Conservation (phyloP, 2,797 vertebrate species). For the Ctenochaetus hawaiiensis region DNA sequence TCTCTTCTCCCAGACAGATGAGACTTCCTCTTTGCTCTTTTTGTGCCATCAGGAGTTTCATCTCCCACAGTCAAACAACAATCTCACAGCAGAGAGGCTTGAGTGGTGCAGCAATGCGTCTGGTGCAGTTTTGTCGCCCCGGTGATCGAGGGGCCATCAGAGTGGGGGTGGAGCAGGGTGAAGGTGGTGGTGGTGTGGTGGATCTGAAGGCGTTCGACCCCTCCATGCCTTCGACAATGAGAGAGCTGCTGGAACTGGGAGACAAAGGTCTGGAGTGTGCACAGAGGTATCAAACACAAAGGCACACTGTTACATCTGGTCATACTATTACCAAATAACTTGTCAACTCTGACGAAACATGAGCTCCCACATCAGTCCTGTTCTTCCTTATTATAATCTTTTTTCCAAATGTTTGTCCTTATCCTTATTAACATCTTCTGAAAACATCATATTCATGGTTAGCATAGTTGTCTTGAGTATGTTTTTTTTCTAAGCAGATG, state of each 20-base stretch:
- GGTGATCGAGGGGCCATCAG: conserved; percentile 69
- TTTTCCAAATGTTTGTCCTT: not conserved
- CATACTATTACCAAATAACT: too few species aligned
- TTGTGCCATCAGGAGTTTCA: conserved; percentile 59
- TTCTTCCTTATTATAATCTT: not conserved
- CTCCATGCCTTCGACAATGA: conserved; percentile 88
- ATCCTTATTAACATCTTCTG: not conserved
- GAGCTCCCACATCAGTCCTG: too few species aligned
- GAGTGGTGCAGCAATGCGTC: conserved; percentile 84
- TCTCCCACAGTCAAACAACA: conserved; percentile 36
- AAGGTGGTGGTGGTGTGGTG: conserved; percentile 83
- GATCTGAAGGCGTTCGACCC: conserved; percentile 90
- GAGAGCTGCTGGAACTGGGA: conserved; percentile 89
- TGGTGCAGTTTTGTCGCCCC: conserved; percentile 89
- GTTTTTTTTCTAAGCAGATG: not conserved
- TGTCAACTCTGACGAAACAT: not conserved
- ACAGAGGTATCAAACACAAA: conserved; percentile 81
- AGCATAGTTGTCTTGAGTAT: not conserved
- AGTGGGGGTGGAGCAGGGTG: conserved; percentile 89
- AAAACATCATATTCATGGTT: conserved; percentile 1
- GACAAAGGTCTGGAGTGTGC: conserved; percentile 84
- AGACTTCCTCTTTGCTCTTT: conserved; percentile 68
- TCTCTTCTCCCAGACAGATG: conserved; percentile 76
- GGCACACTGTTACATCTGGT: not conserved
- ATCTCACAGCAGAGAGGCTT: conserved; percentile 63